Percentiles rank a stretch among this genome's conserved stretches.
Evolutionary conservation across 2,888 invertebrate genomes (phyloP).

Genomic region (Tiliacea aurago): DNA sequence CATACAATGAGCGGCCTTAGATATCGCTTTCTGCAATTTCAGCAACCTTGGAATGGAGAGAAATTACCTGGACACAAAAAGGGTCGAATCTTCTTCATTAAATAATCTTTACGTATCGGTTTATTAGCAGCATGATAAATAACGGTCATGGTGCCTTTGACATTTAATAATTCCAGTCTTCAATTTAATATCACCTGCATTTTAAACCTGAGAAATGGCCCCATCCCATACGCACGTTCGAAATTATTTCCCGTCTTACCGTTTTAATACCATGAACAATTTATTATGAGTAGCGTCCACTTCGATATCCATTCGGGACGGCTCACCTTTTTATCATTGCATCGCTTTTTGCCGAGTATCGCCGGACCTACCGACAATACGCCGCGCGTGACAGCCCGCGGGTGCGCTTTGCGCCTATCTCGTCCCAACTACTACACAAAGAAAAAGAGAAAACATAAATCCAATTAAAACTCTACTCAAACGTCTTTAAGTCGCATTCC

Average conservation of each 20-base stretch:
- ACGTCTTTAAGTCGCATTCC: constrained; percentile 29
- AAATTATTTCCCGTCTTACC: constrained; percentile 56
- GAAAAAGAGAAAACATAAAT: constrained; percentile 51
- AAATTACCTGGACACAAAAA: background rate
- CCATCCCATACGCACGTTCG: constrained; percentile 31
- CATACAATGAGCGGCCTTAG: background rate
- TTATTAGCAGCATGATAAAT: background rate
- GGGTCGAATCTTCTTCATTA: background rate
- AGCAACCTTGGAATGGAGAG: background rate
- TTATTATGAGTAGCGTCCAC: constrained; percentile 64
- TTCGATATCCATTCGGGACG: constrained; percentile 64
- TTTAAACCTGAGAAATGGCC: constrained; percentile 21
- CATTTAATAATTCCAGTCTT: constrained; percentile 21
- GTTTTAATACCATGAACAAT: constrained; percentile 62
- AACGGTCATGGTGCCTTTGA: background rate
- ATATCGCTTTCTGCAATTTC: background rate
- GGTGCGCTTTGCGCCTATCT: constrained; percentile 83
- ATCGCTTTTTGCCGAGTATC: constrained; percentile 76
- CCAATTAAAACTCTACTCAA: constrained; percentile 60
- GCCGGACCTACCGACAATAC: constrained; percentile 75
- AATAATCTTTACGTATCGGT: background rate
- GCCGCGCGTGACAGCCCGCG: constrained; percentile 88
- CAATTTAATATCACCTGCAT: constrained; percentile 31
- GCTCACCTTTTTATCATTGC: constrained; percentile 76
- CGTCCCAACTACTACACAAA: constrained; percentile 76